These are phyloP conservation scores for Drosophila histrio DNA, from an alignment of 2,888 invertebrate genomes.

Conservation along the genomic window DNA sequence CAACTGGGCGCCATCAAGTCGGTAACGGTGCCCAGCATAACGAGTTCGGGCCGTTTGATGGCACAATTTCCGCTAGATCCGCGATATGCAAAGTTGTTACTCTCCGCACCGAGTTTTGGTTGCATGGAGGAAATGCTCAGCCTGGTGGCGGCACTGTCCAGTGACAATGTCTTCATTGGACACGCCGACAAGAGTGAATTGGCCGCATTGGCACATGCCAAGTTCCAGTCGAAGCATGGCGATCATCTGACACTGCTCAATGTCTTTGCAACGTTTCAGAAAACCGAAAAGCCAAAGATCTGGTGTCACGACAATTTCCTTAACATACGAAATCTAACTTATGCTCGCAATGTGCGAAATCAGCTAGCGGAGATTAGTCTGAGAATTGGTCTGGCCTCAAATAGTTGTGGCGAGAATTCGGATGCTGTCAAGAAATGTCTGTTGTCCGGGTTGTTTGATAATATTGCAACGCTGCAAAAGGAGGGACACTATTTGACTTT, in stretches of 20 bases:
- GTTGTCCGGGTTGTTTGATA: constrained; percentile 92
- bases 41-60: constrained; percentile 92
- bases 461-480: constrained; percentile 92
- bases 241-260: constrained; percentile 97
- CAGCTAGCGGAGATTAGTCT: constrained; percentile 91
- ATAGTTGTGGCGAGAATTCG: constrained; percentile 87
- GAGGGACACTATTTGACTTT: constrained; percentile 90
- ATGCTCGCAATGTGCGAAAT: constrained; percentile 91
- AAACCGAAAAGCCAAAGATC: constrained; percentile 88
- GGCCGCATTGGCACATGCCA: constrained; percentile 89
- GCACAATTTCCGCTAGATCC: constrained; percentile 96
- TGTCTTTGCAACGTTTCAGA: constrained; percentile 91
- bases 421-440: constrained; percentile 91
- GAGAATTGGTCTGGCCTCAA: constrained; percentile 86
- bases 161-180: constrained; percentile 93
- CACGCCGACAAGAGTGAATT: constrained; percentile 89
- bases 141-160: constrained; percentile 93
- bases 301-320: constrained; percentile 97
- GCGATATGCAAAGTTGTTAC: constrained; percentile 91
- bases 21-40: constrained; percentile 87
- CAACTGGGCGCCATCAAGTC: constrained; percentile 89
- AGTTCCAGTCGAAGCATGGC: constrained; percentile 93
- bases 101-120: constrained; percentile 90
- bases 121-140: constrained; percentile 93
- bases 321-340: constrained; percentile 91